These are phyloP conservation scores for Aphrophora alni DNA, from an alignment of 2,888 invertebrate species.

Conservation along the genomic window DNA sequence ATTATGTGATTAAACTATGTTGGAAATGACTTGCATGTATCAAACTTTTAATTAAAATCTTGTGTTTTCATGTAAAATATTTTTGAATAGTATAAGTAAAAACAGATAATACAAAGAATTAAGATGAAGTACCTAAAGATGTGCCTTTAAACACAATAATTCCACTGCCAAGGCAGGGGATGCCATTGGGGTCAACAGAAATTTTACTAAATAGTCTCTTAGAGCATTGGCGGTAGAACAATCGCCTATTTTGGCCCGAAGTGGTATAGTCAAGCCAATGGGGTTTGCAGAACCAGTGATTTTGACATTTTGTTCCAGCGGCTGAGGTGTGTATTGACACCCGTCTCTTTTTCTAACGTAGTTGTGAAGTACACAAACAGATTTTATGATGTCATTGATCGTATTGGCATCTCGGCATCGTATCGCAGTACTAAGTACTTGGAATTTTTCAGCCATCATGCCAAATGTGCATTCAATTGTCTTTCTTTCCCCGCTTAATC, in stretches of 20 bases:
- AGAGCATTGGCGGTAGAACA: constrained; percentile 33
- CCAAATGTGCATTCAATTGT: constrained; percentile 46
- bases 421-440: constrained; percentile 44
- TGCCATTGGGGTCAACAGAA: constrained; percentile 40
- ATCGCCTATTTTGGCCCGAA: constrained; percentile 19
- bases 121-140: no score
- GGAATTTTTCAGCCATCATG: constrained; percentile 46
- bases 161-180: constrained; percentile 46
- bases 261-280: not conserved
- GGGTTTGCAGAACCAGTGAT: not conserved
- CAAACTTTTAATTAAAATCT: not conserved
- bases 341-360: constrained; percentile 40
- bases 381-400: constrained; percentile 45
- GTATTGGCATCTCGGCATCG: constrained; percentile 40
- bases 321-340: not conserved
- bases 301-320: not conserved
- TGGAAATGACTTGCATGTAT: not conserved
- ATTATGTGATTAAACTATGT: no score
- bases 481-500: constrained; percentile 45
- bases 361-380: constrained; percentile 46
- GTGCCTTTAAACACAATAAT: constrained; percentile 31
- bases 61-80: not conserved
- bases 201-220: constrained; percentile 44
- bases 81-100: not conserved
- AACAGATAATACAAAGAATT: no score